Evolutionary conservation across 2,113 vertebrate genomes (phyloP).

Genomic region (Thalassarche chlororhynchos): DNA sequence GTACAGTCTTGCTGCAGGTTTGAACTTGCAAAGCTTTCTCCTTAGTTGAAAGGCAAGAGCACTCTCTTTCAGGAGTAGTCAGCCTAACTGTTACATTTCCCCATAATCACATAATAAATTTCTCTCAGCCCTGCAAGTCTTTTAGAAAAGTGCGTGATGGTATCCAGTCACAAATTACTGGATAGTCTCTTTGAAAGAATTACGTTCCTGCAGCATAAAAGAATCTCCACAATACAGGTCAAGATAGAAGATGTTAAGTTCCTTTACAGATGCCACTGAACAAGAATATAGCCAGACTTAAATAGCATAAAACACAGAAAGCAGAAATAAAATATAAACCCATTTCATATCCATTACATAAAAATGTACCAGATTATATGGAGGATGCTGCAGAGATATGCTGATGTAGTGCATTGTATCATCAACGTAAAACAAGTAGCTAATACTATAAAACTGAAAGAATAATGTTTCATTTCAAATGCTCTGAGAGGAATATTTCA

Average conservation of each 20-base stretch:
- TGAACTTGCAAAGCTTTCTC: not conserved
- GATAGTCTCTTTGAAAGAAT: conserved; percentile 24
- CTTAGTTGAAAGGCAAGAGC: conserved; percentile 22
- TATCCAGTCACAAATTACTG: conserved; percentile 16
- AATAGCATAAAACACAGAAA: not conserved
- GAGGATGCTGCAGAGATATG: not conserved
- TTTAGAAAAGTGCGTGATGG: not conserved
- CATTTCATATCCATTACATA: not conserved
- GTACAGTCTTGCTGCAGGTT: not conserved
- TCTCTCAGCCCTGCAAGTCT: not conserved
- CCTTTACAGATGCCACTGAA: conserved; percentile 24
- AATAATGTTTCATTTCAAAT: conserved; percentile 3
- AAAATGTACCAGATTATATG: not conserved
- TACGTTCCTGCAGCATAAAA: conserved; percentile 17
- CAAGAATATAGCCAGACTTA: not conserved
- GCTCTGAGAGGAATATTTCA: not conserved
- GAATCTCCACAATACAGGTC: not conserved
- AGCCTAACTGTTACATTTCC: not conserved
- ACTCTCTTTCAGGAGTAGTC: not conserved
- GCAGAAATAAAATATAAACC: conserved; percentile 39
- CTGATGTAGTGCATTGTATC: not conserved
- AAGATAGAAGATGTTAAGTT: not conserved
- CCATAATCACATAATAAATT: conserved; percentile 23
- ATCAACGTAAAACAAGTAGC: not conserved
- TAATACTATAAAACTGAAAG: not conserved